Evolutionary conservation across 2,888 invertebrate species (phyloP).

Genomic region (Napeogenes sylphis): DNA sequence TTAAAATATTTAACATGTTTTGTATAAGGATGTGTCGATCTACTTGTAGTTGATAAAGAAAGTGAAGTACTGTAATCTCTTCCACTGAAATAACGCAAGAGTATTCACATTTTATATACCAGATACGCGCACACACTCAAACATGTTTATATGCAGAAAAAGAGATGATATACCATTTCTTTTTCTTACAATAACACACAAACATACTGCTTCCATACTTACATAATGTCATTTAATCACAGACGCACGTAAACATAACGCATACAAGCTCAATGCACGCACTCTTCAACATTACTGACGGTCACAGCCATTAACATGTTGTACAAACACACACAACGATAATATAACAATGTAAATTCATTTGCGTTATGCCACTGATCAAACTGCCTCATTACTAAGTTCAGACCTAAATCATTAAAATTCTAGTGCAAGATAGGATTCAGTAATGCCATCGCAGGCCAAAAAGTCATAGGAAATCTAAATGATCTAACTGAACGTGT

Average conservation of each 20-base stretch:
- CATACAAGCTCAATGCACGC: background rate
- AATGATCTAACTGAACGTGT: conserved; percentile 53
- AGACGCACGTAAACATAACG: background rate
- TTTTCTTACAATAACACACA: background rate
- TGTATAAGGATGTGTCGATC: conserved; percentile 13
- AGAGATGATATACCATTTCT: conserved; percentile 1
- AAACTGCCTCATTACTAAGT: background rate
- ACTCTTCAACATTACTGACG: background rate
- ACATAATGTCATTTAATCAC: background rate
- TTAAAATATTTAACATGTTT: conserved; percentile 25
- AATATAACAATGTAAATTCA: conserved; percentile 7
- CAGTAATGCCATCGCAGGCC: conserved; percentile 53
- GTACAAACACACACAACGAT: background rate
- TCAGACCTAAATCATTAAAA: conserved; percentile 8
- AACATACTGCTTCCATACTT: background rate
- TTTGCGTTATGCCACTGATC: conserved; percentile 1
- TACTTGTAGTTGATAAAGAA: conserved; percentile 8
- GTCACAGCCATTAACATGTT: conserved; percentile 6
- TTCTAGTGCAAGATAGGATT: conserved; percentile 12
- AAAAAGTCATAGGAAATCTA: conserved; percentile 60
- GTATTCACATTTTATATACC: conserved; percentile 16
- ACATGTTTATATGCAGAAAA: conserved; percentile 4
- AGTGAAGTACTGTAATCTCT: conserved; percentile 7
- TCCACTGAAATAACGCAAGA: conserved; percentile 24
- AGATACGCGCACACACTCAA: conserved; percentile 7